A percentile compares a stretch with the other conserved stretches of the same genome.
Evolutionary conservation across 2,888 invertebrate genomes (phyloP).

Genomic region (Lumbricus terrestris): DNA sequence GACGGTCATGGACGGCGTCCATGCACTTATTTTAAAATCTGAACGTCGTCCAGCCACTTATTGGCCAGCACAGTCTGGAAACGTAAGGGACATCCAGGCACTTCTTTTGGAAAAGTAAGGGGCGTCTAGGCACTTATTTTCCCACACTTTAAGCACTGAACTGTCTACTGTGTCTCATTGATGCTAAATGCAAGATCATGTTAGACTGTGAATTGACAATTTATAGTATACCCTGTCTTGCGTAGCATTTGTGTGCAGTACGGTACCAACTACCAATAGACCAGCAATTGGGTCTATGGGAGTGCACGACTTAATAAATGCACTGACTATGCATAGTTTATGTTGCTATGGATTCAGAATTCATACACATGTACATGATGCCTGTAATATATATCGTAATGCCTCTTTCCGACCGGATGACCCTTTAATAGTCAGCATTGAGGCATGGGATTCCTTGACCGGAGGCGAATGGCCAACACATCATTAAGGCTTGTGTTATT

Average conservation of each 20-base stretch:
- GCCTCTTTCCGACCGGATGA: not conserved
- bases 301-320: not conserved
- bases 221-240: not conserved
- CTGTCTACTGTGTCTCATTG: too few species aligned
- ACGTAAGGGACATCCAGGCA: too few species aligned
- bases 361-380: not conserved
- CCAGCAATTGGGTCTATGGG: not conserved
- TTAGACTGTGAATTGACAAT: not conserved
- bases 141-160: too few species aligned
- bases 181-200: not conserved
- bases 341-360: not conserved
- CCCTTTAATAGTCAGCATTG: not conserved
- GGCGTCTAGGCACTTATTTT: too few species aligned
- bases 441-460: not conserved
- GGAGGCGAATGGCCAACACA: not conserved
- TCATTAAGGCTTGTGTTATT: not conserved
- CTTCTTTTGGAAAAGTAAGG: too few species aligned
- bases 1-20: too few species aligned
- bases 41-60: too few species aligned
- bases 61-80: too few species aligned
- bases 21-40: too few species aligned
- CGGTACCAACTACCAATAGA: not conserved
- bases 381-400: constrained; percentile 3
- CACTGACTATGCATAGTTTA: not conserved
- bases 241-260: not conserved